These are phyloP conservation scores for Zoroaster sp. DNA, from an alignment of 53 echinoderm and acorn worm genomes.

Conservation along the genomic window DNA sequence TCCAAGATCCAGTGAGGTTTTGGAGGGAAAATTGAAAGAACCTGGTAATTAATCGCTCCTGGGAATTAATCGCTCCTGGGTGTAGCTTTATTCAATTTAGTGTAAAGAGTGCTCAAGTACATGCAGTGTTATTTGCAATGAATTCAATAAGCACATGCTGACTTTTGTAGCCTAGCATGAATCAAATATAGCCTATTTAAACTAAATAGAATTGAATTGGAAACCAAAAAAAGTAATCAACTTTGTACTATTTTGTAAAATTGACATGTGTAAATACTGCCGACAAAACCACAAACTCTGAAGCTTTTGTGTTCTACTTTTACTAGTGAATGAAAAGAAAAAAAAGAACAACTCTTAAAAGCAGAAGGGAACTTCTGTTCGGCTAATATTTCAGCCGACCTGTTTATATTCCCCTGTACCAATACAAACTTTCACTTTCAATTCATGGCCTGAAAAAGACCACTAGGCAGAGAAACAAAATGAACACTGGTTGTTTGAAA, in stretches of 20 bases:
- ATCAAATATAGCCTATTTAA: too few relatives aligned
- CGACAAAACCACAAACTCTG: not conserved
- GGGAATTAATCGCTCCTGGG: too few relatives aligned
- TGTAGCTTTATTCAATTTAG: too few relatives aligned
- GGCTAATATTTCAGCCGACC: not conserved
- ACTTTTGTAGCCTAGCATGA: too few relatives aligned
- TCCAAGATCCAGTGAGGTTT: too few relatives aligned
- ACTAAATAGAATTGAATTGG: not conserved
- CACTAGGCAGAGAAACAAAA: not conserved
- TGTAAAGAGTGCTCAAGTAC: too few relatives aligned
- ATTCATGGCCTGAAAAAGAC: not conserved
- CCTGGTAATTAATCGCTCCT: too few relatives aligned
- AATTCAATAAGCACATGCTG: too few relatives aligned
- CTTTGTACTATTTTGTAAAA: not conserved
- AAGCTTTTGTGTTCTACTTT: not conserved
- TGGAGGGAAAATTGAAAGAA: too few relatives aligned
- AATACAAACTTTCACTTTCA: slow-evolving; percentile 49
- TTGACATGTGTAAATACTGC: not conserved
- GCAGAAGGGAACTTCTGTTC: not conserved
- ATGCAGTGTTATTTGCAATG: too few relatives aligned
- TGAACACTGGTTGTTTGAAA: not conserved
- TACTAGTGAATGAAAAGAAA: not conserved
- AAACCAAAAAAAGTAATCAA: not conserved
- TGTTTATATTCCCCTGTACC: not conserved
- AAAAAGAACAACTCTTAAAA: not conserved